Base-by-base conservation (phyloP, 1,140 invertebrate species). In the Nasonia giraulti region DNA sequence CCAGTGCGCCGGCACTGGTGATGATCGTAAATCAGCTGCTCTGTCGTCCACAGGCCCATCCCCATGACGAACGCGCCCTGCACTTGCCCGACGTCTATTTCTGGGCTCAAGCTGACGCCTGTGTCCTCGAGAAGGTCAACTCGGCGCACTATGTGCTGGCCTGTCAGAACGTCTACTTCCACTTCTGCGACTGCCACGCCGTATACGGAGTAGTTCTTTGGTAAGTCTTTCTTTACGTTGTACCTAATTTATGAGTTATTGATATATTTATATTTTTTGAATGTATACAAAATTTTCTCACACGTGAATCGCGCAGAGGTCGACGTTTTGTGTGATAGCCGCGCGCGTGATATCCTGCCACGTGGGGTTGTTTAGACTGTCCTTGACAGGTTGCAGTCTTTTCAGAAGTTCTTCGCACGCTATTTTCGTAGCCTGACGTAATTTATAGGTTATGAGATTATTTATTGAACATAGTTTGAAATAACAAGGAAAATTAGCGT, bases 151-250 rank as follows among this genome's bases (percentile, higher is more conserved):
- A 95, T 88, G 86, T 95, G 94, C 87, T 95, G 95, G 33, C 97
- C 97, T 3, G 96, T 97, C 14, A 97, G 91, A 17, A 97, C 93
- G 89, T 98, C 97, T 17, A 97, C 87, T 89, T 97, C 96, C 0
- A 97, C 94, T 91, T 97, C 96, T 1, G 94, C 93, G 0, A 95
- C 90, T 33, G 94, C 93, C 6, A 94, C 91, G 6, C 95, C 96
- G 87, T 95, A 96, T 37, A 96, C 94, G 75, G 93, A 87, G 87
- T 96, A 97, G 2, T 91, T 86, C 77, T 94, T 92, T 93, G 31
- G 20, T 23, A 50, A 2, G 2, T 23, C 44, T 27, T 55, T 23
- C 1, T 27, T 17, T 12, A n/a, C 2, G n/a, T 78, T 55, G 17
- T 55, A 78, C 3, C 44, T 78, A 7, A 62, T 62, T 55, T 14